Evolutionary conservation across 1,140 invertebrate species (phyloP), one percentile per base, ranked within the genome.

Genomic region (Cydia amplana): DNA sequence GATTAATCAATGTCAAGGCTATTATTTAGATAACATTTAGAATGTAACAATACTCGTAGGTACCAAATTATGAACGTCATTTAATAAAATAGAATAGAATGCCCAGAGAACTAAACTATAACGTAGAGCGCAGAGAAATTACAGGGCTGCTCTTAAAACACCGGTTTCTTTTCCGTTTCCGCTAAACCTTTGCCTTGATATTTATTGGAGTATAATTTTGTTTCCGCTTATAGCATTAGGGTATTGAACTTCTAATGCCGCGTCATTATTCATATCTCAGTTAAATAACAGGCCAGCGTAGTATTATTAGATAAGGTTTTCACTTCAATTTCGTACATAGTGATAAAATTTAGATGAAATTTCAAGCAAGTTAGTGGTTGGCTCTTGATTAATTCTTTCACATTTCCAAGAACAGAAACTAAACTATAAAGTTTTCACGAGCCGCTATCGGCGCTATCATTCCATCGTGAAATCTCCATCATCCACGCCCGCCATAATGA

Each of bases 161-260:
- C 64, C 28, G 65, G 28, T 70, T 70, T 43, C 32, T 28, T 40
- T 70, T 70, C 32, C 32, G 65, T 70, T 70, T 70, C 65, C 65
- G 32, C 65, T 40, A 18, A 70, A 70, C 65, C 65, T 70, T 70
- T 36, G 65, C 7, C 32, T 70, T 70, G 28, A 10, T 14, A 16
- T n/a, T 10, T 16, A 18, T 4, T 51, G 49, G n/a, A n/a, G n/a
- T 51, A 6, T 49, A 49, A 49, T 51, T 51, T 18, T 46, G 14
- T 51, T 51, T 18, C 49, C 49, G 49, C 49, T 51, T 46, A 28
- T 28, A 28, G 14, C 14, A 32, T 46, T 10, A 3, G 12, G 43
- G 10, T 14, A 46, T 4, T 46, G 43, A 46, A 14, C 10, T 49
- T 49, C 14, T 49, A 3, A 16, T 49, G 46, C 46, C 36, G 36